A percentile compares a stretch with the other conserved stretches of the same genome.
Evolutionary conservation across 2,797 vertebrate genomes (phyloP).

Genomic region (Erpetoichthys calabaricus): DNA sequence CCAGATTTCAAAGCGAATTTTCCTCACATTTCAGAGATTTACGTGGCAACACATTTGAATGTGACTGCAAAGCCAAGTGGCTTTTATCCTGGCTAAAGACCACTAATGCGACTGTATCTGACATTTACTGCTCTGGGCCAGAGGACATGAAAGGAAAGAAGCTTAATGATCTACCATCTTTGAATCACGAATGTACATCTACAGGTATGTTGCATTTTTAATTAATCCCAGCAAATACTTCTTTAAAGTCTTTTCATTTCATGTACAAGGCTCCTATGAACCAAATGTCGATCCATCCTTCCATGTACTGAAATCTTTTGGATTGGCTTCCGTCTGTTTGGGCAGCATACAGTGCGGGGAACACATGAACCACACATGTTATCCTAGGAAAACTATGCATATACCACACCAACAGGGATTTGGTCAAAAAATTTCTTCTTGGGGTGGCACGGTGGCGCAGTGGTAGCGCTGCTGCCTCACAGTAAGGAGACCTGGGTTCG

Average conservation of each 20-base stretch:
- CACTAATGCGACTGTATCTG: constrained; percentile 92
- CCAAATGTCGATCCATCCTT: constrained; percentile 3
- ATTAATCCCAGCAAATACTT: constrained; percentile 8
- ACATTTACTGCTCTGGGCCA: constrained; percentile 76
- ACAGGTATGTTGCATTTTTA: constrained; percentile 56
- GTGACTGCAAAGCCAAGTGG: constrained; percentile 95
- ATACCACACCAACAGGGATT: no score
- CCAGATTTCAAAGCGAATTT: no score
- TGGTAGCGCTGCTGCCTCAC: no score
- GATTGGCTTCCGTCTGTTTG: not conserved
- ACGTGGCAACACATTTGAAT: constrained; percentile 89
- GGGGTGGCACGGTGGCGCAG: no score
- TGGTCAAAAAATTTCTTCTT: no score
- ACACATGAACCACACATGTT: not conserved
- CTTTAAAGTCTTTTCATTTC: constrained; percentile 13
- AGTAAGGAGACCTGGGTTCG: no score
- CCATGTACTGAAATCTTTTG: not conserved
- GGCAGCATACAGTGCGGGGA: not conserved
- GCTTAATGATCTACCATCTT: constrained; percentile 79
- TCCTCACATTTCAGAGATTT: constrained; percentile 62
- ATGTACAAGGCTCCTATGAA: constrained; percentile 14
- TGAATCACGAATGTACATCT: constrained; percentile 82
- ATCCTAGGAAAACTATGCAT: not conserved
- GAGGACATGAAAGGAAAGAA: constrained; percentile 86
- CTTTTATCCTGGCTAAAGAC: constrained; percentile 88